These are phyloP conservation scores for Cirrhinus mrigala DNA, from an alignment of 2,797 vertebrate species.

Conservation along the genomic window DNA sequence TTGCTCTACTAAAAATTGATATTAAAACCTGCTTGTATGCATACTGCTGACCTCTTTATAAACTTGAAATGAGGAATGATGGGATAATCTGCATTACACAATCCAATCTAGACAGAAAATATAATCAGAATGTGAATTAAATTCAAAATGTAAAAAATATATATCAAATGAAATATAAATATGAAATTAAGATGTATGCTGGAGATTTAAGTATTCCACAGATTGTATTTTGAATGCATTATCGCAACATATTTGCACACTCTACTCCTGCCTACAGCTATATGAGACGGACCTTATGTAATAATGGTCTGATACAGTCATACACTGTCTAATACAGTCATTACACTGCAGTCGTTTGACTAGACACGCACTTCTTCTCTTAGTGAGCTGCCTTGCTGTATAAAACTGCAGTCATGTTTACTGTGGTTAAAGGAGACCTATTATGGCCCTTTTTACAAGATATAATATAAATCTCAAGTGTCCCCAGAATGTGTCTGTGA, in stretches of 20 bases:
- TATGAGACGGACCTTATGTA: conserved; percentile 35
- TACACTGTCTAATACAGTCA: background rate
- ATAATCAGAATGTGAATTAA: conserved; percentile 14
- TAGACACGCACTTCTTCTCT: background rate
- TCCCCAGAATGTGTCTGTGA: too few relatives aligned
- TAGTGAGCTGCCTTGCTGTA: background rate
- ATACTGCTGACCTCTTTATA: conserved; percentile 21
- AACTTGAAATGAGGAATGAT: conserved; percentile 7
- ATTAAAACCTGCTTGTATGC: background rate
- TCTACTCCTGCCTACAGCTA: conserved; percentile 6
- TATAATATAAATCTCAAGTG: too few relatives aligned
- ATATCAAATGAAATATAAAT: background rate
- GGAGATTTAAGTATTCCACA: background rate
- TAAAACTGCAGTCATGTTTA: background rate
- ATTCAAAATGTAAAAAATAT: background rate
- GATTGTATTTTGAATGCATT: conserved; percentile 5
- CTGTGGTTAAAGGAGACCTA: background rate
- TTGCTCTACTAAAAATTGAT: background rate
- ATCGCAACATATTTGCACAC: background rate
- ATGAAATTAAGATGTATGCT: conserved; percentile 1
- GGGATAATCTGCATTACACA: background rate
- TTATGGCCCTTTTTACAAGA: too few relatives aligned
- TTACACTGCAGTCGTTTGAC: conserved; percentile 10
- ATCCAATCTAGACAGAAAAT: background rate
- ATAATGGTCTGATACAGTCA: conserved; percentile 16